Evolutionary conservation across 2,797 vertebrate species (phyloP).

Genomic region (Picus viridis): DNA sequence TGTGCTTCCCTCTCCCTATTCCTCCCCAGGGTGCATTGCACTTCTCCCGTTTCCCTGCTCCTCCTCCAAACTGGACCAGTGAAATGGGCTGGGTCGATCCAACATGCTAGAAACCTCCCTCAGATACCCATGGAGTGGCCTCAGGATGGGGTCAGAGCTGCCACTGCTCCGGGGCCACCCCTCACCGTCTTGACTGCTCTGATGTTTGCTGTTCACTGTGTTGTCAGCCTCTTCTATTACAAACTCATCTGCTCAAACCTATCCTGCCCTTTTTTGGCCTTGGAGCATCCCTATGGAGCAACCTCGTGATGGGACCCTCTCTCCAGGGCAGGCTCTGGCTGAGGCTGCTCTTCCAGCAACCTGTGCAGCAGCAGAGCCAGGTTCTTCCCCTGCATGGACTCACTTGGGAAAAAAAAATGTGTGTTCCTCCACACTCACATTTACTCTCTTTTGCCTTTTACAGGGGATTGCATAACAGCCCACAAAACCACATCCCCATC

Average conservation of each 20-base stretch:
- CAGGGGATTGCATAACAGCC: neutral
- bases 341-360: neutral
- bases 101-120: neutral
- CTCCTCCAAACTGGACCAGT: neutral
- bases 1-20: neutral
- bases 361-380: neutral
- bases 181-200: neutral
- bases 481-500: neutral
- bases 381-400: neutral
- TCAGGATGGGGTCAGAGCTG: neutral
- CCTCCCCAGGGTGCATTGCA: fast-evolving
- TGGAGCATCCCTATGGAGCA: neutral
- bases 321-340: neutral
- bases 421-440: neutral
- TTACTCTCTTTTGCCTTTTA: neutral
- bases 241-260: neutral
- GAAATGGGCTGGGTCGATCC: neutral
- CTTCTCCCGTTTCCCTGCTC: neutral
- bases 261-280: too few species aligned
- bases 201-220: neutral
- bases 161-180: neutral
- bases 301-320: fast-evolving
- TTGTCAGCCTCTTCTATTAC: neutral
- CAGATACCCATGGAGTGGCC: neutral
- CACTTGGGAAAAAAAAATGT: neutral